Evolutionary conservation across 2,797 vertebrate species (phyloP).

Genomic region (Enteromius fasciolatus): DNA sequence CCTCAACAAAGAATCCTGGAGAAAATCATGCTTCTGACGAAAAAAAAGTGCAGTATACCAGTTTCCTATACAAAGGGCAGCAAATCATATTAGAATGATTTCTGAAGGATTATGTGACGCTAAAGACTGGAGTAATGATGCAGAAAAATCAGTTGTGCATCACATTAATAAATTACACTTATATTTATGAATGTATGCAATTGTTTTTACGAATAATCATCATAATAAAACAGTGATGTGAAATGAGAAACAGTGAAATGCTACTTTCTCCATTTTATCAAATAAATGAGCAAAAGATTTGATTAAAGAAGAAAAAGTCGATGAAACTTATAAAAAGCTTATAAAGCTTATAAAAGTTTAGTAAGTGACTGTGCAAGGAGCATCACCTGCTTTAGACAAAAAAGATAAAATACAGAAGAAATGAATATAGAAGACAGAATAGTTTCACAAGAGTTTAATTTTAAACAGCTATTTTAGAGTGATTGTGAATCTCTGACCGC

Average conservation of each 20-base stretch:
- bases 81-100: neutral
- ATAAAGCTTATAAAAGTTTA: too few species aligned
- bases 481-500: neutral
- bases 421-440: too few species aligned
- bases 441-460: neutral
- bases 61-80: too few species aligned
- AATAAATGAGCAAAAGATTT: neutral
- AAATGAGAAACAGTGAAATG: too few species aligned
- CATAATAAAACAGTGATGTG: neutral
- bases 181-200: neutral
- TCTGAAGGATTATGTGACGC: neutral
- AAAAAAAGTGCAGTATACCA: too few species aligned
- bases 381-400: neutral
- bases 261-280: neutral
- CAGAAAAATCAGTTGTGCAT: too few species aligned
- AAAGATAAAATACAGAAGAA: neutral
- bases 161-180: neutral
- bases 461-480: neutral
- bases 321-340: too few species aligned
- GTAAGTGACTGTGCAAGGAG: neutral
- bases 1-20: neutral
- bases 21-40: neutral
- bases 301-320: neutral
- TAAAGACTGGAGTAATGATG: neutral
- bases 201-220: neutral